Conservation (phyloP, 35 echinoderm and acorn worm species). For the Ptychodera flava region DNA sequence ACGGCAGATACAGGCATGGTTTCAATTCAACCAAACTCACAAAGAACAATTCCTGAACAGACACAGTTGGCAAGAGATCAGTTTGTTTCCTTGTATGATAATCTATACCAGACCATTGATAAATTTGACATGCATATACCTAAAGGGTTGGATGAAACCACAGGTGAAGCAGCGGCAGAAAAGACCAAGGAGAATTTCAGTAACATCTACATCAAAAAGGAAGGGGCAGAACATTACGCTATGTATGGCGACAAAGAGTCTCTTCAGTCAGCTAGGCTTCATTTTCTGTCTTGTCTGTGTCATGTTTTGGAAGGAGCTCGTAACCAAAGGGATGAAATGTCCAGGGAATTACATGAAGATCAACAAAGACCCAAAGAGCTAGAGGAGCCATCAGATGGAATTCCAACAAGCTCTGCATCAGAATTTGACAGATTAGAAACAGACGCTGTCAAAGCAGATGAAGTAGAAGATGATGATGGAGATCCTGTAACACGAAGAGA, state of each 20-base stretch:
- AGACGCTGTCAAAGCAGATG: neutral
- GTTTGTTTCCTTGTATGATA: neutral
- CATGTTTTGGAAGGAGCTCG: neutral
- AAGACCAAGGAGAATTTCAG: neutral
- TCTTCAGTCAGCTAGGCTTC: neutral
- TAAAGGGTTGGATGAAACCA: neutral
- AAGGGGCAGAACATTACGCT: neutral
- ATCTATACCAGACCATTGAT: neutral
- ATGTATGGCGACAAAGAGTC: neutral
- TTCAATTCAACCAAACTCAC: neutral
- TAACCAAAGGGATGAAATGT: neutral
- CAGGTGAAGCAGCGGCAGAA: neutral
- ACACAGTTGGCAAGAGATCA: neutral
- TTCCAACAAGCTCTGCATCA: neutral
- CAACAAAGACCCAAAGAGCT: neutral
- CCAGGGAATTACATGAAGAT: neutral
- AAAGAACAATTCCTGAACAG: neutral
- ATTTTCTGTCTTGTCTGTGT: neutral
- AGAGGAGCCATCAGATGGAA: neutral
- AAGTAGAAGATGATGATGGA: neutral
- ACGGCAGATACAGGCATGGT: neutral
- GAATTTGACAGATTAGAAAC: neutral
- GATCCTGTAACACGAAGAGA: neutral
- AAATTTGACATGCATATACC: neutral
- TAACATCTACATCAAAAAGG: neutral